phyloP scores from a whole-genome alignment of 2,888 invertebrate genomes.

The Epinotia bilunana region DNA sequence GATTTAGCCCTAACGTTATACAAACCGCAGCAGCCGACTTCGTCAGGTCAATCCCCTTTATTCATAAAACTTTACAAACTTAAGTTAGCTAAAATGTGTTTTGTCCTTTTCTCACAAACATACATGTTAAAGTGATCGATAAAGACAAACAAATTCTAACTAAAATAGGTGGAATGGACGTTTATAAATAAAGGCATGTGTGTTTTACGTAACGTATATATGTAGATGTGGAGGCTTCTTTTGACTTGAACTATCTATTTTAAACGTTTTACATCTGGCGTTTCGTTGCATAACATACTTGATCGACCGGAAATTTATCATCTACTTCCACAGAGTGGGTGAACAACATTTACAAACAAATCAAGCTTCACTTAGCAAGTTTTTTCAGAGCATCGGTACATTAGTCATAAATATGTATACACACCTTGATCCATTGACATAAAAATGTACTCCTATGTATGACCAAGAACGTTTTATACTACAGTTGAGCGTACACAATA shows the following conservation, averaged over 20 bases:
- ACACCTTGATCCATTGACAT: neutral
- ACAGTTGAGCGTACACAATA: neutral
- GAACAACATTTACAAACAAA: neutral
- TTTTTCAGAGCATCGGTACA: neutral
- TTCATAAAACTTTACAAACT: no score
- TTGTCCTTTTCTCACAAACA: no score
- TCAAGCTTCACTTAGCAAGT: neutral
- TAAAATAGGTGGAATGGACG: no score
- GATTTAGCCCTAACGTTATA: no score
- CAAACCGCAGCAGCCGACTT: no score
- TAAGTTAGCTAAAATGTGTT: no score
- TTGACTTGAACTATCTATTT: neutral
- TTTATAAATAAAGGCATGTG: no score
- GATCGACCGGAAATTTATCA: neutral
- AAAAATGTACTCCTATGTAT: neutral
- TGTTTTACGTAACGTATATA: no score
- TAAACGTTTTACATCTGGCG: neutral
- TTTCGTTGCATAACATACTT: neutral
- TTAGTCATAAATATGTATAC: slow-evolving; percentile 4
- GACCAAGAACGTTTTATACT: neutral
- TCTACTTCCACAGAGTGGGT: neutral
- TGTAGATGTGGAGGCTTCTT: no score
- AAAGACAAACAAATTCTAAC: no score
- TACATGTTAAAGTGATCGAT: no score
- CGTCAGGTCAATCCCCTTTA: no score